Base-by-base conservation (phyloP, 2,888 invertebrate genomes). In the Isoperla grammatica region DNA sequence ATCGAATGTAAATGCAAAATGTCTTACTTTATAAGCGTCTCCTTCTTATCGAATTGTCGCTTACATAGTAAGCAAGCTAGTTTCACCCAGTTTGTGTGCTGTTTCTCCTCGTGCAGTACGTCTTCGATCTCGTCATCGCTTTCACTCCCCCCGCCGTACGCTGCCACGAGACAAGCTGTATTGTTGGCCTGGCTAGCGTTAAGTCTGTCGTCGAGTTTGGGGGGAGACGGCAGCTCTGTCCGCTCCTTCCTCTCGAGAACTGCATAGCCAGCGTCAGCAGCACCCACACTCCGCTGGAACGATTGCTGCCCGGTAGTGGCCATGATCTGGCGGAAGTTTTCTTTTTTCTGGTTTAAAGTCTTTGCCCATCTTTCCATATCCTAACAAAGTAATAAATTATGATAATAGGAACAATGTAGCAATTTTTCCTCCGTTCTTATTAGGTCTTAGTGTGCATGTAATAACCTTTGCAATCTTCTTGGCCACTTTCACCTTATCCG, bases 361-460 rank as follows among this genome's bases (percentile, higher is more conserved):
- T 97, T 93, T 0, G 98, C 99, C 99, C 99, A 99, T 61, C 88
- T 82, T 71, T 88, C 88, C 91, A 91, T 91, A 68, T 91, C 90
- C 74, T 80, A 56, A 8, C 35, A 56, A 20, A 39, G 83, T 83
- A 66, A 83, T 53, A 39, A 53, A n/a, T 22, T n/a, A 46, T 8
- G 9, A 43, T 56, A 9, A 43, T 15, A 13, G 17, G n/a, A 15
- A 11, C 39, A 11, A 39, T 11, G 11, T 11, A 12, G 12, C 39
- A 39, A 39, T 39, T 39, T 39, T 39, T 39, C 11, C 11, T 11
- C 12, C 12, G 11, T 11, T 39, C 12, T 11, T n/a, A n/a, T n/a
- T n/a, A n/a, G n/a, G n/a, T n/a, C n/a, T n/a, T n/a, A n/a, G n/a
- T n/a, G n/a, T n/a, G n/a, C 8, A 29, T 29, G 4, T 37, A 56